Percentiles rank a stretch among this genome's conserved stretches.
Conservation (phyloP, 2,113 vertebrate genomes). For the Bos taurus region ARS-UCD2.0 NC_037342.1:83380001-83380500, state of each 20-base stretch:
- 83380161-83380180: background rate
- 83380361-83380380: background rate
- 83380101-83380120: rapidly evolving
- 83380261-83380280: background rate
- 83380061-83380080: rapidly evolving
- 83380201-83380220: background rate
- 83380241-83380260: background rate
- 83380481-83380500: background rate
- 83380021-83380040: background rate
- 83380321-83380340: background rate
- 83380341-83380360: background rate
- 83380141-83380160: background rate
- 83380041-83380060: rapidly evolving
- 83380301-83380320: background rate
- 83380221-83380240: background rate
- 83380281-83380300: background rate
- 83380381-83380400: background rate
- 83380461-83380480: background rate
- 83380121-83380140: background rate
- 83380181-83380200: background rate
- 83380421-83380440: background rate
- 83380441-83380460: background rate
- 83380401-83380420: background rate
- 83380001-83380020: background rate
- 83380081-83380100: rapidly evolving